Percentiles rank a stretch among this genome's conserved stretches.
phyloP scores from a whole-genome alignment of 1,140 invertebrate species.

The Oncopodura yosiiana region DNA sequence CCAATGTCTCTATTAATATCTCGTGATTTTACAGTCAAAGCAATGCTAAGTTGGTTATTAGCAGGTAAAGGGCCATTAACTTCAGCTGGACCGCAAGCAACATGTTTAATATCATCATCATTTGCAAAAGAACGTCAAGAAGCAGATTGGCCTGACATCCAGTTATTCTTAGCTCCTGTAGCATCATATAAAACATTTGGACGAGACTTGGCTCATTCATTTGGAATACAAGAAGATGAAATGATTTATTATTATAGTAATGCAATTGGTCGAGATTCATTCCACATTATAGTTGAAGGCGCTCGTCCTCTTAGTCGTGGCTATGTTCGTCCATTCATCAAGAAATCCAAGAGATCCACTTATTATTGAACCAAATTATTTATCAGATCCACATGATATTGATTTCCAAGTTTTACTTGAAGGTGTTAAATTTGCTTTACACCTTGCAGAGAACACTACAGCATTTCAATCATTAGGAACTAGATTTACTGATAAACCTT shows the following conservation, averaged over 20 bases:
- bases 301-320: constrained; percentile 60
- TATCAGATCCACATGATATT: constrained; percentile 53
- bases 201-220: background rate
- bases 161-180: constrained; percentile 5
- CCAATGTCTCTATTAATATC: background rate
- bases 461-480: constrained; percentile 50
- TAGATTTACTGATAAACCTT: constrained; percentile 49
- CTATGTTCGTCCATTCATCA: constrained; percentile 53
- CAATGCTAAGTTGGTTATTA: constrained; percentile 33
- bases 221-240: constrained; percentile 1
- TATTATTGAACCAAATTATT: constrained; percentile 68
- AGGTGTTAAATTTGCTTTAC: constrained; percentile 50
- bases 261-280: constrained; percentile 5
- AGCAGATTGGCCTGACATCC: constrained; percentile 19
- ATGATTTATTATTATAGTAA: background rate
- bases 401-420: constrained; percentile 46
- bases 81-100: constrained; percentile 13
- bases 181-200: constrained; percentile 1
- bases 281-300: background rate
- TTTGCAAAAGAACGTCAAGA: constrained; percentile 13
- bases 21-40: constrained; percentile 8
- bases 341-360: constrained; percentile 65
- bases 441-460: constrained; percentile 46
- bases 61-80: constrained; percentile 20
- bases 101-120: constrained; percentile 8